A percentile compares a stretch with the other conserved stretches of the same genome.
Evolutionary conservation across 2,888 invertebrate genomes (phyloP).

Genomic region (Brenthis hecate): DNA sequence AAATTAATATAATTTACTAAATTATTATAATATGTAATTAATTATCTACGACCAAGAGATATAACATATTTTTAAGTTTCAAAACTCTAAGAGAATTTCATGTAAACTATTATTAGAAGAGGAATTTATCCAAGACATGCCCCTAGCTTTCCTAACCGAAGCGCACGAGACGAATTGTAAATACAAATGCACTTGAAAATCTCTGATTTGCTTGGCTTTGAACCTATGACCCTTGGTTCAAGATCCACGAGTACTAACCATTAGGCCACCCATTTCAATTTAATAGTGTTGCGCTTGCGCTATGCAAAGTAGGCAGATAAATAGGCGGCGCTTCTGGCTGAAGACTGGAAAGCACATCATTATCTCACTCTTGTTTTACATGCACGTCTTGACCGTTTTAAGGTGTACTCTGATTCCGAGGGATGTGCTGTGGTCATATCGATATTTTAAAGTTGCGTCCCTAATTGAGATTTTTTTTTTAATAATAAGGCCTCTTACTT

Average conservation of each 20-base stretch:
- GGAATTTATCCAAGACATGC: neutral
- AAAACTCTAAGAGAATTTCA: no score
- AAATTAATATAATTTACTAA: no score
- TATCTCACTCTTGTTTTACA: constrained; percentile 76
- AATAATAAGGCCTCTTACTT: neutral
- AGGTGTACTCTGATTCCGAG: constrained; percentile 71
- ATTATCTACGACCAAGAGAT: no score
- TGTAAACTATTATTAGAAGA: no score
- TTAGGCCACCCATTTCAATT: constrained; percentile 23
- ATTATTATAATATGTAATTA: no score
- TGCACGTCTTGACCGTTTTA: constrained; percentile 68
- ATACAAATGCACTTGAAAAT: constrained; percentile 17
- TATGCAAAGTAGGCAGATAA: constrained; percentile 23
- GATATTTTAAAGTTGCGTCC: constrained; percentile 43
- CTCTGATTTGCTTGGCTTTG: constrained; percentile 13
- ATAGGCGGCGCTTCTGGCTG: constrained; percentile 53
- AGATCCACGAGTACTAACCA: constrained; percentile 10
- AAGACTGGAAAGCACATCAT: constrained; percentile 53
- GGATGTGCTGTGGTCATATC: constrained; percentile 54
- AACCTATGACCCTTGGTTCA: constrained; percentile 12
- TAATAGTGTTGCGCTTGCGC: constrained; percentile 19
- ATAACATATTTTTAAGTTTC: no score
- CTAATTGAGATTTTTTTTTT: neutral
- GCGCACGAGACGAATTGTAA: constrained; percentile 3
- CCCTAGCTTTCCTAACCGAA: neutral